Evolutionary conservation across 2,113 vertebrate species (phyloP), one percentile per base, ranked within the genome.

Genomic region (Burhinus oedicnemus): DNA sequence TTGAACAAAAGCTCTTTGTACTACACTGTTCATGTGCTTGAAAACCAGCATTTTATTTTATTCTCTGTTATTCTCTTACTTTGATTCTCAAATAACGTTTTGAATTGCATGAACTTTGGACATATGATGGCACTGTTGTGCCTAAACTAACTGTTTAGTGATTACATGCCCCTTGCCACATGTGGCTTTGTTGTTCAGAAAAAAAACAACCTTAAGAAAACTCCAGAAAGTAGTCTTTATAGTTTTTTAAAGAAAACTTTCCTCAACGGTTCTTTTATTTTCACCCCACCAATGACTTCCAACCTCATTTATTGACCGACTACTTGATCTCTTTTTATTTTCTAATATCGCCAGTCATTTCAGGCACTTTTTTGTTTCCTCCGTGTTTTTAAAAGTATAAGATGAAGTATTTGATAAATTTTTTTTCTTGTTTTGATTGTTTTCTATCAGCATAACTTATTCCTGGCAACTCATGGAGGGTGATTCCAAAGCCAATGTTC

Each of bases 81-180:
- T 81, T 85, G 38, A 58, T 89, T 82, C 58, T 66, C 84, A 91
- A 76, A 69, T 32, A 45, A 60, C 8, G 12, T 84, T 88, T 90
- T 85, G 29, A 95, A 87, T 70, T 42, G 4, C 58, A 26, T 77
- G 62, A 83, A 85, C 74, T 95, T 82, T 93, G 87, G 70, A 93
- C 95, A 96, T 96, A 68, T 66, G 96, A 96, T 96, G 95, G 96
- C 96, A 97, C 93, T 96, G 87, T 97, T 95, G 97, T 91, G 70
- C 89, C 94, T 91, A 38, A 93, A 45, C 45, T 77, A 84, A 42
- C 64, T 55, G 5, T 49, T 77, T 64, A 69, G 54, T 85, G 34
- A 51, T 52, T 79, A 77, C 36, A 74, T 77, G 29, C 4, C 49
- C 65, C 47, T 89, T 93, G 40, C 21, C 45, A 62, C 6, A 2